phyloP scores from a whole-genome alignment of 2,888 invertebrate genomes.

The Brenthis hecate region DNA sequence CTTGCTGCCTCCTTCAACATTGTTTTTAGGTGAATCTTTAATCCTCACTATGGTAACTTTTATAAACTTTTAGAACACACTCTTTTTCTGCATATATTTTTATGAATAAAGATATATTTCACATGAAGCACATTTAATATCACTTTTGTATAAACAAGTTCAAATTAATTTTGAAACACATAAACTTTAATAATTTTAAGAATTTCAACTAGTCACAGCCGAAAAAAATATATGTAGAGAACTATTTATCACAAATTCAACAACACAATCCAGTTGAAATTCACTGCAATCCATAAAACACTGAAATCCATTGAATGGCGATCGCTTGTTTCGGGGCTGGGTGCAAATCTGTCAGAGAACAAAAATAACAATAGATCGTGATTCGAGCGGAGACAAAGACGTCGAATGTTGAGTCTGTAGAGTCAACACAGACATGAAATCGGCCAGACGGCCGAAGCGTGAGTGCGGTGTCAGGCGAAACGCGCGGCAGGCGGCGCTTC shows the following conservation, averaged over 20 bases:
- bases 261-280: slow-evolving; percentile 53
- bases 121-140: neutral
- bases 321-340: slow-evolving; percentile 47
- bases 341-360: slow-evolving; percentile 51
- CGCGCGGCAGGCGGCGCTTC: slow-evolving; percentile 41
- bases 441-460: slow-evolving; percentile 64
- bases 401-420: slow-evolving; percentile 37
- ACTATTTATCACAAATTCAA: slow-evolving; percentile 31
- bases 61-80: slow-evolving; percentile 38
- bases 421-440: slow-evolving; percentile 46
- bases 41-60: slow-evolving; percentile 86
- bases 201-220: slow-evolving; percentile 23
- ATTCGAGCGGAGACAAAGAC: slow-evolving; percentile 66
- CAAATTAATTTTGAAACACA: neutral
- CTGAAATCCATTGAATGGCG: slow-evolving; percentile 71
- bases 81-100: slow-evolving; percentile 7
- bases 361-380: slow-evolving; percentile 68
- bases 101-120: neutral
- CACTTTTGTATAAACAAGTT: neutral
- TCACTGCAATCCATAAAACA: slow-evolving; percentile 78
- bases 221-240: slow-evolving; percentile 32
- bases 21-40: slow-evolving; percentile 83
- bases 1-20: slow-evolving; percentile 83
- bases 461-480: slow-evolving; percentile 59
- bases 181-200: neutral